Percentiles rank a stretch among this genome's conserved stretches.
These are phyloP conservation scores for Scleropages formosus DNA, from an alignment of 2,797 vertebrate species.

Conservation along the genomic window DNA sequence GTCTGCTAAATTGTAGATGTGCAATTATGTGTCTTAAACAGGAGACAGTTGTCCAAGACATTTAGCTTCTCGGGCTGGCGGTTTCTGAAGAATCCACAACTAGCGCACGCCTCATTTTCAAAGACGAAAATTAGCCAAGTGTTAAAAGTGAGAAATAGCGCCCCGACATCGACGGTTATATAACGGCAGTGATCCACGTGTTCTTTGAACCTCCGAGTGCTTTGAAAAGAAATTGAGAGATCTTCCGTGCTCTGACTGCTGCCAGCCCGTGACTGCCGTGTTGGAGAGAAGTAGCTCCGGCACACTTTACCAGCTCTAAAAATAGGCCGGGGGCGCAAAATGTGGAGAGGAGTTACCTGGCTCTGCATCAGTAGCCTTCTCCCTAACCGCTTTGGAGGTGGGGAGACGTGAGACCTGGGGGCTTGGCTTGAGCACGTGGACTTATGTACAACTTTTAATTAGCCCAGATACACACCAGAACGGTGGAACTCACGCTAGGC, in stretches of 20 bases:
- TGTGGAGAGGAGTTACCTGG: conserved; percentile 1
- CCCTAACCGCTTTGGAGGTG: neutral
- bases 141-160: conserved; percentile 4
- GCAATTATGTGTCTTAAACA: neutral
- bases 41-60: neutral
- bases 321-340: conserved; percentile 15
- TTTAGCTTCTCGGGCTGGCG: neutral
- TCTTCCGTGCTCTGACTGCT: neutral
- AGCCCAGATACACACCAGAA: neutral
- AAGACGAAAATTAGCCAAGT: conserved; percentile 14
- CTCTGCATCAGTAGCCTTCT: conserved; percentile 2
- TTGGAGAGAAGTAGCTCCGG: neutral
- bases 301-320: conserved; percentile 9
- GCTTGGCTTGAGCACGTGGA: neutral
- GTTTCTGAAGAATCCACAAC: too few relatives aligned
- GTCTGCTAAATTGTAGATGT: neutral
- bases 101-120: too few relatives aligned
- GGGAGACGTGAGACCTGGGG: neutral
- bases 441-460: conserved; percentile 5
- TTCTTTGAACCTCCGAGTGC: neutral
- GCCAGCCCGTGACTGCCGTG: neutral
- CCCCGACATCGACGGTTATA: neutral
- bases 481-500: neutral
- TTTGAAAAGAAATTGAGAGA: neutral
- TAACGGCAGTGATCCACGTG: neutral